Evolutionary conservation across 1,140 invertebrate genomes (phyloP), one percentile per base, ranked within the genome.

Genomic region (Hormaphis cornu): DNA sequence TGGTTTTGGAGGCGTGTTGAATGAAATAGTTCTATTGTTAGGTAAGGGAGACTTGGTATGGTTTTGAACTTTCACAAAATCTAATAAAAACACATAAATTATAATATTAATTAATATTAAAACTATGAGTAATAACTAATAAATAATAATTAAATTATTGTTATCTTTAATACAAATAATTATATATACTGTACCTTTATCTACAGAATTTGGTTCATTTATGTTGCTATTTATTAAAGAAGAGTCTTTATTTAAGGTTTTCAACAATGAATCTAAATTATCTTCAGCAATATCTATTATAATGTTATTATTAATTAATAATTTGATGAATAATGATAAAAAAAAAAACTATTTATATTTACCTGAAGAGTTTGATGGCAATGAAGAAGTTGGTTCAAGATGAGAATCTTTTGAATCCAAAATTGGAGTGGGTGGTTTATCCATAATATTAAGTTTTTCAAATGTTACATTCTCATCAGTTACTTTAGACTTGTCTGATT

Each of bases 1-100:
- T 12, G 85, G 85, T 73, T 85, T 84, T 28, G 86, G 85, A 73
- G 84, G 83, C 30, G 83, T 83, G 22, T 81, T 83, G 20, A 80
- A 76, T 63, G 78, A 80, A 76, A 84, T 86, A 46, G 81, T 81
- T 76, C 85, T 84, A 77, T 87, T 87, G 75, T 87, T 87, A 20
- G 85, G 85, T 80, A 72, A 80, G 77, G 71, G 81, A 33, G 59
- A 69, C 20, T 46, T 20, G 0, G 52, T 12, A 35, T 50, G 18
- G 14, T 54, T 66, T 54, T 50, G 22, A 42, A 69, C 28, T 52
- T 56, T 33, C 16, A 37, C 42, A 56, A 26, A 50, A 37, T 37
- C 50, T 54, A 40, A 33, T 28, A 24, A 53, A 66, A 30, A 50
- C 24, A 37, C 40, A 26, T 63, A 44, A 24, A 18, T 69, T 28